phyloP scores from a whole-genome alignment of 2,113 vertebrate genomes.

The Peucedramus taeniatus region DNA sequence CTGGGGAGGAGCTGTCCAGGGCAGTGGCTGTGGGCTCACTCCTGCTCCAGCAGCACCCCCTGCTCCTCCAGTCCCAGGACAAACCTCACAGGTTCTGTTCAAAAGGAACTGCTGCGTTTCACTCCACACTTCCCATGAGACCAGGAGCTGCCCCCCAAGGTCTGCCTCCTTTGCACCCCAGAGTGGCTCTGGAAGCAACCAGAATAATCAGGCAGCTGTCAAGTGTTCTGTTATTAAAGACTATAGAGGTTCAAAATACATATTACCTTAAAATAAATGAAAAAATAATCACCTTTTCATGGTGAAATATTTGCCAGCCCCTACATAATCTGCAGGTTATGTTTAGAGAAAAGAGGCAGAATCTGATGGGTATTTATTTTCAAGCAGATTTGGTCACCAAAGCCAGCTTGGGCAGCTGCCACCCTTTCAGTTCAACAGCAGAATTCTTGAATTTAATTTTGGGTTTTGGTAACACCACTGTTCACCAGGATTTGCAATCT shows the following conservation, averaged over 20 bases:
- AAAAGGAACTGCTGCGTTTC: neutral
- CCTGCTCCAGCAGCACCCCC: neutral
- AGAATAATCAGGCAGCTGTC: neutral
- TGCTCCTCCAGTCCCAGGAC: neutral
- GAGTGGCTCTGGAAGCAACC: neutral
- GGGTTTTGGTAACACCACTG: neutral
- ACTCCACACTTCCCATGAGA: accelerated
- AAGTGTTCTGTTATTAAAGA: neutral
- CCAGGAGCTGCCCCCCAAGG: neutral
- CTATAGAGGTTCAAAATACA: neutral
- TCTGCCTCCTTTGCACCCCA: neutral
- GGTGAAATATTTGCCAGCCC: neutral
- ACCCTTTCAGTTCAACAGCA: neutral
- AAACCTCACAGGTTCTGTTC: neutral
- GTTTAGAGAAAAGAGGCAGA: neutral
- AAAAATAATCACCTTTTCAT: neutral
- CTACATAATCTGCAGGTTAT: neutral
- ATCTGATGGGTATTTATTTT: neutral
- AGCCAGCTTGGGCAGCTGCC: neutral
- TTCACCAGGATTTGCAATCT: neutral
- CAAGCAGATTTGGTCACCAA: neutral
- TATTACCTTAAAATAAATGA: neutral
- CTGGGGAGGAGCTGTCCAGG: neutral
- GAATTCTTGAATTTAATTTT: neutral
- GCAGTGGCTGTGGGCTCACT: accelerated